Conservation (phyloP, 1,140 invertebrate species). For the Lepidostoma basale region DNA sequence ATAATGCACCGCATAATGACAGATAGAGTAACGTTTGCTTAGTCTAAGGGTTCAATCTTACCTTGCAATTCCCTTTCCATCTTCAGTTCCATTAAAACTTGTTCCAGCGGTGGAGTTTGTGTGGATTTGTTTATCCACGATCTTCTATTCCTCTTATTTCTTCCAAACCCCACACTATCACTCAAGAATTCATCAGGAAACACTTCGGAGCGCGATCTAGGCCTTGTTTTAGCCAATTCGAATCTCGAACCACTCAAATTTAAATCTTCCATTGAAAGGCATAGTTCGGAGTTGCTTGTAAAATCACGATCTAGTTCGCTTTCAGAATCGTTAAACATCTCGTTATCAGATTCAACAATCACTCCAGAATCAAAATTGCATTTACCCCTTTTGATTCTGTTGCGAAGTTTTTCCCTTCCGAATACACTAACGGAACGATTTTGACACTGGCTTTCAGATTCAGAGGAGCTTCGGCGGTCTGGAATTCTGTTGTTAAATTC, state of each 20-base stretch:
- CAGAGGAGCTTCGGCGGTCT: neutral
- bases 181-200: neutral
- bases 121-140: slow-evolving; percentile 15
- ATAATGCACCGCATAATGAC: too few species aligned
- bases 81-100: slow-evolving; percentile 41
- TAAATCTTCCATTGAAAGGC: neutral
- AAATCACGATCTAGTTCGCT: neutral
- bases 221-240: neutral
- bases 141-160: neutral
- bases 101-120: slow-evolving; percentile 42
- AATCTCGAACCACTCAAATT: neutral
- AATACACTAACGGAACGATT: neutral
- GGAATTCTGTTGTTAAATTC: neutral
- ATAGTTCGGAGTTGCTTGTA: neutral
- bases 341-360: slow-evolving; percentile 13
- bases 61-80: slow-evolving; percentile 33
- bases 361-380: slow-evolving; percentile 10
- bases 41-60: slow-evolving; percentile 4
- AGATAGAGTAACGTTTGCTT: neutral
- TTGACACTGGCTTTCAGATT: neutral
- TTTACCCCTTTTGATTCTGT: neutral
- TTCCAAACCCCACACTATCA: neutral
- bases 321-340: neutral
- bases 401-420: neutral
- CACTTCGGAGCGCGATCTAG: neutral